phyloP scores from a whole-genome alignment of 2,797 vertebrate genomes.

The Gouania willdenowi region DNA sequence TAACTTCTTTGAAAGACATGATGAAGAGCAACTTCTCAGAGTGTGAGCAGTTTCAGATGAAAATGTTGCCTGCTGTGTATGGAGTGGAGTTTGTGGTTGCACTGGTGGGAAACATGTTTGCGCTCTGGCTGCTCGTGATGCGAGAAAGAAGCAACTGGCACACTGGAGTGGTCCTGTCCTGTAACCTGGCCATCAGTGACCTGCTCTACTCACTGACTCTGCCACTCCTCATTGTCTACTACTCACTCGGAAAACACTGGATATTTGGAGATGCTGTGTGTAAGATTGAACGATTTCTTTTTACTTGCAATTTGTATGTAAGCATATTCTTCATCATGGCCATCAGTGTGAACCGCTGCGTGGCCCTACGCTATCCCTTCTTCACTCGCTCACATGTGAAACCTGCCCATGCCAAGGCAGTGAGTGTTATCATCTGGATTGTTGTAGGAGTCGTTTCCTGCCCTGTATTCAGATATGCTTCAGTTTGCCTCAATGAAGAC shows the following conservation, averaged over 20 bases:
- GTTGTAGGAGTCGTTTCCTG: constrained; percentile 57
- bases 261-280: constrained; percentile 61
- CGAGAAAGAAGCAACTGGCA: constrained; percentile 71
- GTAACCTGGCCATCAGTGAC: constrained; percentile 80
- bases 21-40: background rate
- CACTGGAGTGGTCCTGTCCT: constrained; percentile 75
- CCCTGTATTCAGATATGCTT: constrained; percentile 71
- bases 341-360: constrained; percentile 81
- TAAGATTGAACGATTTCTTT: constrained; percentile 79
- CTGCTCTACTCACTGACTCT: constrained; percentile 76
- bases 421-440: constrained; percentile 65
- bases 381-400: constrained; percentile 57
- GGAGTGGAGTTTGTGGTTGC: constrained; percentile 69
- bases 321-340: constrained; percentile 80
- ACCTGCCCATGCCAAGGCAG: constrained; percentile 59
- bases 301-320: constrained; percentile 79
- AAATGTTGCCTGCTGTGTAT: constrained; percentile 68
- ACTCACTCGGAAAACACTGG: constrained; percentile 68
- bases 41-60: constrained; percentile 47
- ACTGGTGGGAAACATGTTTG: constrained; percentile 70
- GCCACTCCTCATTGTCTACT: constrained; percentile 72
- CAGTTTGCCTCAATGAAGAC: accelerated
- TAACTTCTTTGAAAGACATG: too few species aligned
- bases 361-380: constrained; percentile 78
- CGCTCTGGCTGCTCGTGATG: constrained; percentile 66